A percentile compares a stretch with the other conserved stretches of the same genome.
Evolutionary conservation across 2,113 vertebrate species (phyloP).

Genomic region (Lonchura striata): DNA sequence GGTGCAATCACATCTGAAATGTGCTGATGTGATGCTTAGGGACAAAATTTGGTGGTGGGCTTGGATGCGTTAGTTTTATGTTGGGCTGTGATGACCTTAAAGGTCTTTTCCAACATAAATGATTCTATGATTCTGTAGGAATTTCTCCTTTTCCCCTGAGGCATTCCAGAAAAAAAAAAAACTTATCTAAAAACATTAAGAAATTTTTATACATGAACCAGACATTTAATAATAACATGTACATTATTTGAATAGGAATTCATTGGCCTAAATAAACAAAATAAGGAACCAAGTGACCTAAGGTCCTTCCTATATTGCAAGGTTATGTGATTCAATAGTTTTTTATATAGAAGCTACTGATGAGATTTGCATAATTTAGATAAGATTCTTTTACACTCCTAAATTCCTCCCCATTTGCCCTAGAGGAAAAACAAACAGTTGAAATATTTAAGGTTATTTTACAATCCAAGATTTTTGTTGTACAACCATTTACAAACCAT

Average conservation of each 20-base stretch:
- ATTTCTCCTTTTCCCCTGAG: not conserved
- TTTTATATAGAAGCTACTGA: not conserved
- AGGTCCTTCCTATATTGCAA: not conserved
- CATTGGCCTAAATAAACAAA: conserved; percentile 30
- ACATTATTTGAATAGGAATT: not conserved
- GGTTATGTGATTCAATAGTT: not conserved
- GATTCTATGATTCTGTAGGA: not conserved
- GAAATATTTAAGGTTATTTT: not conserved
- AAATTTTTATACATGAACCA: not conserved
- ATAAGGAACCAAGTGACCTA: not conserved
- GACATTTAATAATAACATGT: not conserved
- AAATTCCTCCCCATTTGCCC: not conserved
- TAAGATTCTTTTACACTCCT: not conserved
- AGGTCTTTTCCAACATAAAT: not conserved
- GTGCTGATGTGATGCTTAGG: rapidly evolving
- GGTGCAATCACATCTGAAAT: not conserved
- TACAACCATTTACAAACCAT: not conserved
- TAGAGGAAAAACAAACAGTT: not conserved
- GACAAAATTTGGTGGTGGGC: not conserved
- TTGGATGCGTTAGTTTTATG: not conserved
- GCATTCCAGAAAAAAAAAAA: not conserved
- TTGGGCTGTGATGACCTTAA: not conserved
- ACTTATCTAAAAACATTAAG: not conserved
- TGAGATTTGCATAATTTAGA: not conserved
- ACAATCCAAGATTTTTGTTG: not conserved